A percentile compares a stretch with the other conserved stretches of the same genome.
phyloP scores from a whole-genome alignment of 2,113 vertebrate genomes.

The Crypturellus undulatus region DNA sequence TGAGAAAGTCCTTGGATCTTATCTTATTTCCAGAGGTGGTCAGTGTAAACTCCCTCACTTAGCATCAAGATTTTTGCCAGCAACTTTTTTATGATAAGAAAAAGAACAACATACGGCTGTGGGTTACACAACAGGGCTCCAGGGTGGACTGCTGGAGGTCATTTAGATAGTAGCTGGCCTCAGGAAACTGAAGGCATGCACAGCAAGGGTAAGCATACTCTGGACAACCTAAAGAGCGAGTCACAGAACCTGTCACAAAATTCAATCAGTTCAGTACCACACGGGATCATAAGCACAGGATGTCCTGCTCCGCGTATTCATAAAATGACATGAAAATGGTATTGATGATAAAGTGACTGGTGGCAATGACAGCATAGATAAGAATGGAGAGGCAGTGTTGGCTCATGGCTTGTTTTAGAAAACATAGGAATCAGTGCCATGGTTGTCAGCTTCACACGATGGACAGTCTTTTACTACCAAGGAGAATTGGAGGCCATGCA shows the following conservation, averaged over 20 bases:
- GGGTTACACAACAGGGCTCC: background rate
- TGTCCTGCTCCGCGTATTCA: background rate
- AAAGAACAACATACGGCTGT: background rate
- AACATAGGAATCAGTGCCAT: background rate
- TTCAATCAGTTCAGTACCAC: background rate
- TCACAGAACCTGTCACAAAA: background rate
- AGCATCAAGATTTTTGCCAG: background rate
- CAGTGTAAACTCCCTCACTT: background rate
- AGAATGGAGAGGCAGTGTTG: background rate
- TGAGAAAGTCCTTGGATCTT: background rate
- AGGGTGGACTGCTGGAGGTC: background rate
- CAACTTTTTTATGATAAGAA: background rate
- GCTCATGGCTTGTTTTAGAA: constrained; percentile 5
- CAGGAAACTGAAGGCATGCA: background rate
- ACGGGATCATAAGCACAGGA: background rate
- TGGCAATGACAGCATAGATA: background rate
- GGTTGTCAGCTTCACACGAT: background rate
- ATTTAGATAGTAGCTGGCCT: background rate
- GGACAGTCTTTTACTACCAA: background rate
- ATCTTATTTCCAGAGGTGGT: background rate
- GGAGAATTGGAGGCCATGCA: background rate
- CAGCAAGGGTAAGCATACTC: background rate
- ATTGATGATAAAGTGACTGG: background rate
- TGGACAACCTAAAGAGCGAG: background rate
- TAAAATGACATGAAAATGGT: background rate